Percentiles rank a stretch among this genome's conserved stretches.
phyloP scores from a whole-genome alignment of 2,113 vertebrate species.

The Anguilla rostrata region DNA sequence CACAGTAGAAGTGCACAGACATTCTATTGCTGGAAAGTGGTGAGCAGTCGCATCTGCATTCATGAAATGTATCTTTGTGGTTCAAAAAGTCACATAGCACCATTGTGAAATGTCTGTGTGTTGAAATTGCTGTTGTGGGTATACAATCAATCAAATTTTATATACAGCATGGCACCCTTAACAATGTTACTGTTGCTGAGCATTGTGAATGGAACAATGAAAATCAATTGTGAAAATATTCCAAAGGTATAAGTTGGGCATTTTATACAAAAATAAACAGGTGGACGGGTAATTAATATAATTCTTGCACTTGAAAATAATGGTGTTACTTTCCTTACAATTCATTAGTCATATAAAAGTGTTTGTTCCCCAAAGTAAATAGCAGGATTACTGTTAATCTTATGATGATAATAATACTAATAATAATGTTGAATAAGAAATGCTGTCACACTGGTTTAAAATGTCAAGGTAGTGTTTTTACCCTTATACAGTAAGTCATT shows the following conservation, averaged over 20 bases:
- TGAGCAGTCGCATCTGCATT: background rate
- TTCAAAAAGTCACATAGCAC: background rate
- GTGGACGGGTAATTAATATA: background rate
- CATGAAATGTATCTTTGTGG: background rate
- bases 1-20: background rate
- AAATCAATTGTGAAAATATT: background rate
- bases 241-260: background rate
- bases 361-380: too few species aligned
- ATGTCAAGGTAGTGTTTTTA: too few species aligned
- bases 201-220: background rate
- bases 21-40: background rate
- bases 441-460: too few species aligned
- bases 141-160: background rate
- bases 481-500: too few species aligned
- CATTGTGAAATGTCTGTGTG: background rate
- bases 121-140: background rate
- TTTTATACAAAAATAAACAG: background rate
- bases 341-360: too few species aligned
- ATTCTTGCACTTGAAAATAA: background rate
- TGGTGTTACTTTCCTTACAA: too few species aligned
- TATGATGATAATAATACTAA: too few species aligned
- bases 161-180: background rate
- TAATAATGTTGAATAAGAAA: too few species aligned
- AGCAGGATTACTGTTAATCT: too few species aligned
- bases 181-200: background rate